These are phyloP conservation scores for Lottia scabra DNA, from an alignment of 2,888 invertebrate species.

Conservation along the genomic window DNA sequence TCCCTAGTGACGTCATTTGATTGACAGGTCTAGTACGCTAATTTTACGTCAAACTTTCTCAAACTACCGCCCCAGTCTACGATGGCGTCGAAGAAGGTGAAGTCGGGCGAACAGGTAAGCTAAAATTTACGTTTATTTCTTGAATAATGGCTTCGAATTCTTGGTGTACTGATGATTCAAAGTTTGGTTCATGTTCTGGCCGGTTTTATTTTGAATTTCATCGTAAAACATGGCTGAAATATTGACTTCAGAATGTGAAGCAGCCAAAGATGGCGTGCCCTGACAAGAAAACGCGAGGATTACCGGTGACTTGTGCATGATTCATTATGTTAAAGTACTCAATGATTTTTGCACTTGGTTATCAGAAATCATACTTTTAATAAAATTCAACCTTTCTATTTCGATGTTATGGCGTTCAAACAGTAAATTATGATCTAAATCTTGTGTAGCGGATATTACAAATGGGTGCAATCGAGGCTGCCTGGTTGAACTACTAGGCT, in stretches of 20 bases:
- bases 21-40: slow-evolving; percentile 30
- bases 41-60: slow-evolving; percentile 17
- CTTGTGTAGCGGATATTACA: background rate
- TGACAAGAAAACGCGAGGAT: background rate
- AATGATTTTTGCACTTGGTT: too few relatives aligned
- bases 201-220: background rate
- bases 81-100: slow-evolving; percentile 52
- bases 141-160: background rate
- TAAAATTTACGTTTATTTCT: background rate
- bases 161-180: background rate
- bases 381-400: too few relatives aligned
- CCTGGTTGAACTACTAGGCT: background rate
- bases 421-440: background rate
- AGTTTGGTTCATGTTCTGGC: background rate
- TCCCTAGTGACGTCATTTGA: slow-evolving; percentile 44
- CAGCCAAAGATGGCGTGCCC: background rate
- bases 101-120: slow-evolving; percentile 44
- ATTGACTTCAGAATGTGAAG: background rate
- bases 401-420: too few relatives aligned
- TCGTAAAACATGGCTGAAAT: background rate
- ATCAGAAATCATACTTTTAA: too few relatives aligned
- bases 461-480: slow-evolving; percentile 2
- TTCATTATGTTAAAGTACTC: too few relatives aligned
- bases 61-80: slow-evolving; percentile 34
- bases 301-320: too few relatives aligned